Conservation (phyloP, 2,797 vertebrate species). For the Ptychobarbus kaznakovi region DNA sequence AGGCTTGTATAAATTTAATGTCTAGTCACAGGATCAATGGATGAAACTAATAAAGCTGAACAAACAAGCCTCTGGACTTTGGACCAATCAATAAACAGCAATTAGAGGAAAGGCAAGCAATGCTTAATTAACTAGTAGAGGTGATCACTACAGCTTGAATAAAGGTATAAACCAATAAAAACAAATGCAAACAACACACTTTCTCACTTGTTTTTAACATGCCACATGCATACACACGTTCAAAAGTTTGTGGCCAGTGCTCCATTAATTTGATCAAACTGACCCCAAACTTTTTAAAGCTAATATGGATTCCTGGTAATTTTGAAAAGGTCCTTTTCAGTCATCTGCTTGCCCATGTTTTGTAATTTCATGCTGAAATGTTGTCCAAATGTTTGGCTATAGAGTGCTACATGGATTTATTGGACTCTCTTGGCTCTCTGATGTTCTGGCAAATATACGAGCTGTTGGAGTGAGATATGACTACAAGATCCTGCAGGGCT, state of each 20-base stretch:
- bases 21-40: constrained; percentile 33
- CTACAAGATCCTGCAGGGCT: constrained; percentile 13
- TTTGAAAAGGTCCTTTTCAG: background rate
- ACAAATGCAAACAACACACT: background rate
- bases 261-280: background rate
- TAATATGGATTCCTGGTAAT: background rate
- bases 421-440: background rate
- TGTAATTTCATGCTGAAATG: background rate
- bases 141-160: background rate
- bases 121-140: constrained; percentile 14
- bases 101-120: constrained; percentile 37
- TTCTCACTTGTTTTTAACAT: background rate
- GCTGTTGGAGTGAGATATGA: constrained; percentile 17
- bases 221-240: background rate
- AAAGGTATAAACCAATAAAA: background rate
- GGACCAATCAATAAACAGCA: constrained; percentile 51
- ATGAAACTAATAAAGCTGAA: constrained; percentile 25
- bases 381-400: constrained; percentile 11
- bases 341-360: background rate
- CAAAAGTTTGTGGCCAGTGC: background rate
- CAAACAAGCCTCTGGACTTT: constrained; percentile 16
- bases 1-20: constrained; percentile 38
- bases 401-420: background rate
- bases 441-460: constrained; percentile 15
- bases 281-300: background rate